Conservation (phyloP, 2,113 vertebrate species). For the Microtus pennsylvanicus region DNA sequence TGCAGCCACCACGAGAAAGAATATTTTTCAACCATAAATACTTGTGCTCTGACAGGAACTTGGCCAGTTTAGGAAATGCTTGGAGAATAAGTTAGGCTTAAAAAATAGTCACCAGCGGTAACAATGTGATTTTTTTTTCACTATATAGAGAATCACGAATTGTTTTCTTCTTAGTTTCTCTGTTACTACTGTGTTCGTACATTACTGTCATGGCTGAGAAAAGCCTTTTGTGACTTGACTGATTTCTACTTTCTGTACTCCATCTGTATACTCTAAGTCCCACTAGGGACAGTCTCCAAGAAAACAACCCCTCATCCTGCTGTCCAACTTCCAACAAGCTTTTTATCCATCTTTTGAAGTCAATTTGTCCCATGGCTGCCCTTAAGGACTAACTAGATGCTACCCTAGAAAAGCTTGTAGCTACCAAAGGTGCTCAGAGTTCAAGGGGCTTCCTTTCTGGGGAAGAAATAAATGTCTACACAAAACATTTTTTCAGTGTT, state of each 20-base stretch:
- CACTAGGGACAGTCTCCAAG: not conserved
- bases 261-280: not conserved
- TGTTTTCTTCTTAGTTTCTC: not conserved
- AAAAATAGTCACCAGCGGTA: not conserved
- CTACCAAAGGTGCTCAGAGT: not conserved
- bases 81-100: not conserved
- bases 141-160: not conserved
- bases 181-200: not conserved
- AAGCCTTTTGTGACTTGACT: not conserved
- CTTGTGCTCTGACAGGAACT: not conserved
- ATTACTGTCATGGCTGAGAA: not conserved
- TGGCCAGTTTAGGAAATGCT: not conserved
- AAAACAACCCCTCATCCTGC: not conserved
- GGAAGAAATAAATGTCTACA: constrained; percentile 7
- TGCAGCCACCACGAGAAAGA: not conserved
- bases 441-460: constrained; percentile 13
- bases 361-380: not conserved
- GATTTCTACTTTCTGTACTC: not conserved
- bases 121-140: not conserved
- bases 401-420: not conserved
- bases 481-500: not conserved
- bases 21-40: not conserved
- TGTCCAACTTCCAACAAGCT: not conserved
- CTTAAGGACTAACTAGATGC: not conserved
- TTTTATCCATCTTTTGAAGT: not conserved